phyloP scores from a whole-genome alignment of 2,888 invertebrate genomes.

The Sinodicranocentrus sp. region DNA sequence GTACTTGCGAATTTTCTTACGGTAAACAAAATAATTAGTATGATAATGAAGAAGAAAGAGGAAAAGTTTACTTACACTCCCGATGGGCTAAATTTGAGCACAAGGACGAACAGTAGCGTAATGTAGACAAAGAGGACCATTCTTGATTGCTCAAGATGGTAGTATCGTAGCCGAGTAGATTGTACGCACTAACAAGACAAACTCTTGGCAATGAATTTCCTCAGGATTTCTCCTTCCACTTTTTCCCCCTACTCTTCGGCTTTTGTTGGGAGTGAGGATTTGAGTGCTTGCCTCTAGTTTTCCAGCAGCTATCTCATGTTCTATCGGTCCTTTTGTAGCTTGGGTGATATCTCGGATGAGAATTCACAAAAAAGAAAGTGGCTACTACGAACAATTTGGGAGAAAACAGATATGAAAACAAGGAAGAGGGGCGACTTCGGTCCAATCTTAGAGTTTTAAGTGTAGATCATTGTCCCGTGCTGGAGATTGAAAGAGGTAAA shows the following conservation, averaged over 20 bases:
- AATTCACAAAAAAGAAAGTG: constrained; percentile 14
- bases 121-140: constrained; percentile 76
- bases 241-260: too few relatives aligned
- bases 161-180: constrained; percentile 30
- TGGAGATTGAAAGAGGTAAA: neutral
- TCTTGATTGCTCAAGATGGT: constrained; percentile 67
- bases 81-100: constrained; percentile 76
- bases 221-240: neutral
- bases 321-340: too few relatives aligned
- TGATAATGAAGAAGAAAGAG: neutral
- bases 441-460: neutral
- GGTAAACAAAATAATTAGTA: too few relatives aligned
- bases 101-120: constrained; percentile 76
- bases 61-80: constrained; percentile 75
- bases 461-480: neutral
- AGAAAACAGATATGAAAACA: constrained; percentile 13
- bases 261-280: too few relatives aligned
- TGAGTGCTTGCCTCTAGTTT: too few relatives aligned
- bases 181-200: constrained; percentile 22
- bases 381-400: constrained; percentile 21
- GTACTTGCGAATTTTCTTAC: too few relatives aligned
- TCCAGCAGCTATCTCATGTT: too few relatives aligned
- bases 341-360: too few relatives aligned
- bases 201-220: neutral
- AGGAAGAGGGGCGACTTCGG: neutral